Percentiles rank a stretch among this genome's conserved stretches.
phyloP scores from a whole-genome alignment of 2,113 vertebrate genomes.

The Macquaria australasica region DNA sequence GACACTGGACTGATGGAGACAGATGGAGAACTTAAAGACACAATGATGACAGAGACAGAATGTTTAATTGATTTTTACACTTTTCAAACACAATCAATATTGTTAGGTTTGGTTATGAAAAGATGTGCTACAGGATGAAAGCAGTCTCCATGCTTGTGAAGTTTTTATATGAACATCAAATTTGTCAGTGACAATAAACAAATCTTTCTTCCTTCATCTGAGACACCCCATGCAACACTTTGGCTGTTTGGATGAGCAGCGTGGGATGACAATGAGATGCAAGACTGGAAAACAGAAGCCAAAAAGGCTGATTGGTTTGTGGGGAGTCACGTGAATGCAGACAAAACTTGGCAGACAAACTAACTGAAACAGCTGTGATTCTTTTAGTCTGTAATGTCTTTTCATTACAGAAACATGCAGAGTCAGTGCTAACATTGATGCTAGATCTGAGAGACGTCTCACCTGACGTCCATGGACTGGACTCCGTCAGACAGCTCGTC shows the following conservation, averaged over 20 bases:
- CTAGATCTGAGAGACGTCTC: conserved; percentile 20
- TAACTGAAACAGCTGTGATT: not conserved
- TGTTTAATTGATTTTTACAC: not conserved
- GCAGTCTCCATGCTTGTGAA: not conserved
- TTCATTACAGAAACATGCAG: not conserved
- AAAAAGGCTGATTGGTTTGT: not conserved
- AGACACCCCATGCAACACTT: not conserved
- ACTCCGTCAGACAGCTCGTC: conserved; percentile 96
- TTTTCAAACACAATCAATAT: not conserved
- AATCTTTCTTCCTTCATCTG: not conserved
- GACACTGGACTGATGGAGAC: conserved; percentile 90
- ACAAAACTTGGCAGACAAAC: not conserved
- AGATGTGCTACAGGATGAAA: not conserved
- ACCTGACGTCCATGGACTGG: conserved; percentile 99
- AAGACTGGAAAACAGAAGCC: not conserved
- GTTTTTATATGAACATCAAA: not conserved
- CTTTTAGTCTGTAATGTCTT: no score
- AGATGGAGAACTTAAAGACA: conserved; percentile 70
- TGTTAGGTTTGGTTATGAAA: not conserved
- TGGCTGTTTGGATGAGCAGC: not conserved
- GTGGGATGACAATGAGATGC: not conserved
- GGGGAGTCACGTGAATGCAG: not conserved
- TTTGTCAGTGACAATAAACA: not conserved
- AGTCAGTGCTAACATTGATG: not conserved
- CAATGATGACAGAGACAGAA: conserved; percentile 59